These are phyloP conservation scores for Labeo catla DNA, from an alignment of 2,113 vertebrate species.

Conservation along the genomic window DNA sequence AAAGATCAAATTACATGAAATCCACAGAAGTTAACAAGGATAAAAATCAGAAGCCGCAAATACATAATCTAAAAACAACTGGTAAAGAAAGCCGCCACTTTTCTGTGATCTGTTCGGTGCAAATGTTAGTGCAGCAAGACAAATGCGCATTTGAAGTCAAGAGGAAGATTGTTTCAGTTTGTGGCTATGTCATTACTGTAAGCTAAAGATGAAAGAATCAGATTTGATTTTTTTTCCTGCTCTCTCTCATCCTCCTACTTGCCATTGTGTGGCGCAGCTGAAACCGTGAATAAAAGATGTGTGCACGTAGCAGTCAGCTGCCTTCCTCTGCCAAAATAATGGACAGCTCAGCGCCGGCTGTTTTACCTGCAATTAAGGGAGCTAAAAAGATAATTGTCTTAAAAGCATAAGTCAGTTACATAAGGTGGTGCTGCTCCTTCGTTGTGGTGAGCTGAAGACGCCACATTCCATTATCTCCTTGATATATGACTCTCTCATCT, in stretches of 20 bases:
- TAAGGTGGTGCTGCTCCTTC: constrained; percentile 39
- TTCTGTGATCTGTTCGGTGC: not conserved
- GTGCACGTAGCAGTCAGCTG: constrained; percentile 35
- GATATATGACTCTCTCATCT: constrained; percentile 38
- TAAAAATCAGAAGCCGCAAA: not conserved
- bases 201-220: constrained; percentile 47
- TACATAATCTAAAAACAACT: not conserved
- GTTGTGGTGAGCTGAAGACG: constrained; percentile 41
- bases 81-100: not conserved
- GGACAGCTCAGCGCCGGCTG: constrained; percentile 41
- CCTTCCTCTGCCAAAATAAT: constrained; percentile 53
- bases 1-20: constrained; percentile 1
- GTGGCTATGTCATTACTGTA: constrained; percentile 11
- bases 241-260: constrained; percentile 32
- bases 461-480: constrained; percentile 52
- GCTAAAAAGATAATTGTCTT: constrained; percentile 60
- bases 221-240: constrained; percentile 3
- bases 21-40: not conserved
- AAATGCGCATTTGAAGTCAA: constrained; percentile 42
- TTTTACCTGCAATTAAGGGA: constrained; percentile 62
- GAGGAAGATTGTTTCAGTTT: constrained; percentile 42
- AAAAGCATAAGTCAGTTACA: constrained; percentile 51
- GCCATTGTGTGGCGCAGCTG: constrained; percentile 21
- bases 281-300: constrained; percentile 20
- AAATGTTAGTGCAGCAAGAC: constrained; percentile 19